Evolutionary conservation across 2,888 invertebrate species (phyloP).

Genomic region (Cantharis rufa): DNA sequence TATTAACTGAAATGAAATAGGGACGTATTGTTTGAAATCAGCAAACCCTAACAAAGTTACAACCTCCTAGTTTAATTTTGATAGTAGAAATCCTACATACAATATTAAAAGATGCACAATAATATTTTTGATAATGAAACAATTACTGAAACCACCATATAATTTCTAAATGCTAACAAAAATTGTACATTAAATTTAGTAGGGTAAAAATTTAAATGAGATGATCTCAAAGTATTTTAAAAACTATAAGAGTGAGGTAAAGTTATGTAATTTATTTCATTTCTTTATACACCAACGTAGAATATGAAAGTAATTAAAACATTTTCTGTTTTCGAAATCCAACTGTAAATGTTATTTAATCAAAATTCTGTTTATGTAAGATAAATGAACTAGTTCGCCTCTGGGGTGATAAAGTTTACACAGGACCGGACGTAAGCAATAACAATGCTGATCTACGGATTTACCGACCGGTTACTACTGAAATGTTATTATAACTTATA

Average conservation of each 20-base stretch:
- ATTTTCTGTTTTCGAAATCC: not conserved
- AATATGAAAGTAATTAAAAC: not conserved
- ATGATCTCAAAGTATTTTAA: not conserved
- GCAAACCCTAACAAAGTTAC: not conserved
- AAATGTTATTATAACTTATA: conserved; percentile 7
- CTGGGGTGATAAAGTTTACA: conserved; percentile 18
- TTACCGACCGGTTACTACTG: conserved; percentile 4
- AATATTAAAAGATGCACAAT: not conserved
- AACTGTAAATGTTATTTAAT: conserved; percentile 2
- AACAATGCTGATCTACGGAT: conserved; percentile 16
- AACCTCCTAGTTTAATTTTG: not conserved
- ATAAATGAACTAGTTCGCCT: conserved; percentile 9
- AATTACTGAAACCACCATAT: not conserved
- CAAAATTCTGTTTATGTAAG: conserved; percentile 12
- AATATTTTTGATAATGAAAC: not conserved
- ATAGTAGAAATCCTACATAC: not conserved
- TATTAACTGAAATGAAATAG: not conserved
- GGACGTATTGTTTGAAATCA: not conserved
- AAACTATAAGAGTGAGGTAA: not conserved
- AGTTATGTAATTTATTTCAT: not conserved
- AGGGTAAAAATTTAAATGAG: not conserved
- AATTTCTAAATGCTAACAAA: not conserved
- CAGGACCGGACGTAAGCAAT: conserved; percentile 24
- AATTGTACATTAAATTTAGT: not conserved
- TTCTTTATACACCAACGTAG: not conserved